Conservation (phyloP, 1,140 invertebrate genomes). For the Triops cancriformis region DNA sequence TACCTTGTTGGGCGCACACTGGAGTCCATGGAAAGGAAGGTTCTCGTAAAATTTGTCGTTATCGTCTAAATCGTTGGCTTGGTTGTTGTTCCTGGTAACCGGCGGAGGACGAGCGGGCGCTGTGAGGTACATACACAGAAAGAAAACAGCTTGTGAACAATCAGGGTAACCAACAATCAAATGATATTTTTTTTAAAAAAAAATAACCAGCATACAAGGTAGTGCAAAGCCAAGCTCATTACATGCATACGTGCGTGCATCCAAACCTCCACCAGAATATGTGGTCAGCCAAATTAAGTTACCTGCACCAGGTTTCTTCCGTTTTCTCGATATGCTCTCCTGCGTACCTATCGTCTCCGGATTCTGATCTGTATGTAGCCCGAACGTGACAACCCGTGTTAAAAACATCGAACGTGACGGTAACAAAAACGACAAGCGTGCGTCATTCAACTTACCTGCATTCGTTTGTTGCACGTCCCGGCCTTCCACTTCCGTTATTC, state of each 20-base stretch:
- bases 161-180: not conserved
- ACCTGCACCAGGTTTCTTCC: slow-evolving; percentile 66
- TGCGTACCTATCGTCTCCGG: slow-evolving; percentile 36
- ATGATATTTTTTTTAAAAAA: not conserved
- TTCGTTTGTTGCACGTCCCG: slow-evolving; percentile 11
- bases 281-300: slow-evolving; percentile 39
- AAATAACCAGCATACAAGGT: not conserved
- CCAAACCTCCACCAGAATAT: not conserved
- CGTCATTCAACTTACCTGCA: not conserved
- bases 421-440: not conserved
- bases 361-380: slow-evolving; percentile 32
- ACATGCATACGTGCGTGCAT: not conserved
- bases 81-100: slow-evolving; percentile 30
- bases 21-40: slow-evolving; percentile 82
- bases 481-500: not conserved
- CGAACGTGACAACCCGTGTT: not conserved
- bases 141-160: slow-evolving; percentile 18
- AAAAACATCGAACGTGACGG: slow-evolving; percentile 9
- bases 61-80: slow-evolving; percentile 31
- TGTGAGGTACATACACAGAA: slow-evolving; percentile 26
- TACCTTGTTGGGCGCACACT: slow-evolving; percentile 84
- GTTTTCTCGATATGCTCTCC: slow-evolving; percentile 51
- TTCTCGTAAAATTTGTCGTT: slow-evolving; percentile 79
- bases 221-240: not conserved
- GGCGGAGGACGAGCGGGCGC: slow-evolving; percentile 33